Base-by-base conservation (phyloP, 2,797 vertebrate genomes). In the Myoxocephalus aenaeus region DNA sequence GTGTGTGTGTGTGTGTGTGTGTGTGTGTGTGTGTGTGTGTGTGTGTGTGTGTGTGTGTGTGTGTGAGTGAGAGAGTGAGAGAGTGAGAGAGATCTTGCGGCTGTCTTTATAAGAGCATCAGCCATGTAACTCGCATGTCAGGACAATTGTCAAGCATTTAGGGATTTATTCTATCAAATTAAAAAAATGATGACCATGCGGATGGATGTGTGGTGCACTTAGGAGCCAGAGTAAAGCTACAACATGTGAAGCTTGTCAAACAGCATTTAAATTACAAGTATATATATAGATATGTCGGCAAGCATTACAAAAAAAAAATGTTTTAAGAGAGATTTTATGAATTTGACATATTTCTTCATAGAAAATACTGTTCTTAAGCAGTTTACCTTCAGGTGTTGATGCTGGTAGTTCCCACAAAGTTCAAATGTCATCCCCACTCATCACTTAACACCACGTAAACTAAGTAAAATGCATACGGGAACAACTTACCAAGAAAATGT, bases 21-120 rank as follows among this genome's bases (percentile, higher is more conserved):
- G 57, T 68, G 51, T 74, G 73, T 13, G 14, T 51, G 40, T 34
- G 56, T 25, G 59, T 61, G 27, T 56, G 62, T 22, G 42, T 44
- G 42, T 46, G 44, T 46, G 44, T 62, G 64, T 17, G 48, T 25
- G 51, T 15, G 54, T 9, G 40, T 40, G 61, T 36, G 77, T 57
- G 58, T 72, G 54, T 4, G 42, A 27, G n/a, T 12, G 50, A 38
- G 50, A 27, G 36, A 4, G 34, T 10, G 18, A 6, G 40, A 40
- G 18, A 27, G 18, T 29, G 40, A 18, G 15, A 13, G 10, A 56
- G 48, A 62, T 34, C 22, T 18, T 56, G 18, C 29, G 27, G 56
- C 34, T 38, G 20, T 27, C 18, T 62, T 6, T 27, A 18, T 22
- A 46, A 44, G 7, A 71, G 51, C 11, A 42, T 54, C 69, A 36